Conservation (phyloP, 2,888 invertebrate species). For the Acrobasis suavella region DNA sequence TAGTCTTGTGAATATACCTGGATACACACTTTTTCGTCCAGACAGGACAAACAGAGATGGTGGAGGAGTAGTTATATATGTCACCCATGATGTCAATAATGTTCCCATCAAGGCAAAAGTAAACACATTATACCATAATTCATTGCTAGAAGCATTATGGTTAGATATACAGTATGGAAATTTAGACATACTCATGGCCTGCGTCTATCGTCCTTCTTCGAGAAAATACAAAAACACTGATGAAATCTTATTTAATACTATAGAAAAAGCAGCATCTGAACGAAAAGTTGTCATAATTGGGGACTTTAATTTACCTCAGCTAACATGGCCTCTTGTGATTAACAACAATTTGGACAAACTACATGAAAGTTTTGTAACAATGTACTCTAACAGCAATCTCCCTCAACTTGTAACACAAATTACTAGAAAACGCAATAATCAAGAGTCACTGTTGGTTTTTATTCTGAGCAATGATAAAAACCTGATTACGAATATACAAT, state of each 20-base stretch:
- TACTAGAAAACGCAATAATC: too few relatives aligned
- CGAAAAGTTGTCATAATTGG: neutral
- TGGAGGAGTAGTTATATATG: neutral
- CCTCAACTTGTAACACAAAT: too few relatives aligned
- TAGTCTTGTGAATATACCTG: constrained; percentile 13
- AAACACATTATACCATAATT: neutral
- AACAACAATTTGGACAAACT: neutral
- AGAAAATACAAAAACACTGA: neutral
- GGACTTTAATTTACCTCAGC: neutral
- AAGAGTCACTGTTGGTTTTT: too few relatives aligned
- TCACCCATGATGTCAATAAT: neutral
- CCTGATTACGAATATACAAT: too few relatives aligned
- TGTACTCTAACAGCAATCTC: too few relatives aligned
- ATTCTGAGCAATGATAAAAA: too few relatives aligned
- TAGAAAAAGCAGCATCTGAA: neutral
- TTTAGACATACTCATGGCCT: neutral
- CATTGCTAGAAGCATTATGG: neutral
- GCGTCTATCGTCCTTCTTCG: neutral
- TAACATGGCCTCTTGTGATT: neutral
- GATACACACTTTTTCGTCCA: neutral
- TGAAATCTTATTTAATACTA: neutral
- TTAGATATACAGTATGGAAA: neutral
- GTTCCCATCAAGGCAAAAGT: neutral
- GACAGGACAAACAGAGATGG: neutral
- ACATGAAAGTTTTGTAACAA: constrained; percentile 3